Evolutionary conservation across 2,888 invertebrate genomes (phyloP), one percentile per base, ranked within the genome.

Genomic region (Atherix ibis): DNA sequence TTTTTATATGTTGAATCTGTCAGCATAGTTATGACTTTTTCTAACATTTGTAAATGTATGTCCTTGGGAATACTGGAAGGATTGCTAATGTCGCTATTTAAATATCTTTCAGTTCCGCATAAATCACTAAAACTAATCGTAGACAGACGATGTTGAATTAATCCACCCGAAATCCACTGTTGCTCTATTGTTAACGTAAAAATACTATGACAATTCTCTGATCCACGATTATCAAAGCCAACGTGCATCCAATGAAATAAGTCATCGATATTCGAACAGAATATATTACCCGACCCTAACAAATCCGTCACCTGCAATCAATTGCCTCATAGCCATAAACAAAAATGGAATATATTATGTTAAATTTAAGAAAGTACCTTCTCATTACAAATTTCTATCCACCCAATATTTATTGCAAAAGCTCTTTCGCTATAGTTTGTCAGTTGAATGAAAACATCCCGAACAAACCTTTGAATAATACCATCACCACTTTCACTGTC

Each of bases 91-190:
- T n/a, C n/a, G 40, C 55, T 53, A 39, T 62, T 64, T 27, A 62
- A 53, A 31, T 65, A 54, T 38, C 68, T 66, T 38, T 71, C 67
- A 19, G 64, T 66, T n/a, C 67, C 65, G 19, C 64, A 71, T 17
- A 80, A 58, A 51, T 79, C 79, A 49, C 76, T 73, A 54, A 80
- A 80, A 50, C 77, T 77, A 1, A 77, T 76, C 24, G 78, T 78
- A 1, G 80, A 78, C 47, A 76, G 64, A 44, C 73, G 68, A 49
- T 78, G 77, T 46, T 78, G 76, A 3, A 78, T 63, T 13, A 72
- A 64, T 15, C 73, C 71, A 49, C 76, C 75, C 4, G 68, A 68
- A 4, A 76, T 66, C 76, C 76, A 78, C 44, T 77, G 75, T 48
- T 81, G 80, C 49, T 80, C 77, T 44, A 81, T 63, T 26, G 77